Evolutionary conservation across 2,888 invertebrate species (phyloP).

Genomic region (Diplolepis rosae): DNA sequence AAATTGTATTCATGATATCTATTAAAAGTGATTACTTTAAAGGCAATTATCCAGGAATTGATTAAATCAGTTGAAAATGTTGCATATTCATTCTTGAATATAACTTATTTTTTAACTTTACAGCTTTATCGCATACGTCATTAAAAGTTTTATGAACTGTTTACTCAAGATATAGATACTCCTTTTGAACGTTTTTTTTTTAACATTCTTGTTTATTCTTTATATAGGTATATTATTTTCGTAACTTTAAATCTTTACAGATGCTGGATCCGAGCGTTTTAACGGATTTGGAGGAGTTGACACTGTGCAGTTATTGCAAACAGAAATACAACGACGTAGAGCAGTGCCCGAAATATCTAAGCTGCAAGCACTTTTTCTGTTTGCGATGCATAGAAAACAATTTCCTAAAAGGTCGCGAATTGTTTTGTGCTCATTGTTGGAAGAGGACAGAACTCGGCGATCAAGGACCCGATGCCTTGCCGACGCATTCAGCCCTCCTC

Average conservation of each 20-base stretch:
- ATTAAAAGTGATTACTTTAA: too few relatives aligned
- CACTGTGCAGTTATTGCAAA: constrained; percentile 85
- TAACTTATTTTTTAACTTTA: too few relatives aligned
- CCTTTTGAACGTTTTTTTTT: neutral
- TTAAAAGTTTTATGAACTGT: too few relatives aligned
- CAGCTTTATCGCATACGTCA: too few relatives aligned
- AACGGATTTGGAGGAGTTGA: constrained; percentile 83
- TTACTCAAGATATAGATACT: neutral
- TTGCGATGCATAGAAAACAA: constrained; percentile 83
- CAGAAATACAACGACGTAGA: constrained; percentile 84
- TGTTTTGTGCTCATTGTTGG: constrained; percentile 85
- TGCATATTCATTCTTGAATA: too few relatives aligned
- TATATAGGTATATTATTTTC: neutral
- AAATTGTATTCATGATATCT: too few relatives aligned
- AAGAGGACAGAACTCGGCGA: constrained; percentile 82
- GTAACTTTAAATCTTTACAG: constrained; percentile 59
- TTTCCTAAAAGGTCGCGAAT: constrained; percentile 80
- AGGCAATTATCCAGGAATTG: too few relatives aligned
- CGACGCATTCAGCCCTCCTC: constrained; percentile 81
- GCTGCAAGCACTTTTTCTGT: constrained; percentile 87
- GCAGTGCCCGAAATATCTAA: constrained; percentile 82
- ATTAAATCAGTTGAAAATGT: too few relatives aligned
- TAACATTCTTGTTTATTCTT: neutral
- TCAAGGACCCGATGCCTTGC: constrained; percentile 80
- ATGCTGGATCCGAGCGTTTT: constrained; percentile 78